Evolutionary conservation across 1,140 invertebrate species (phyloP).

Genomic region (Melipona quadrifasciata): DNA sequence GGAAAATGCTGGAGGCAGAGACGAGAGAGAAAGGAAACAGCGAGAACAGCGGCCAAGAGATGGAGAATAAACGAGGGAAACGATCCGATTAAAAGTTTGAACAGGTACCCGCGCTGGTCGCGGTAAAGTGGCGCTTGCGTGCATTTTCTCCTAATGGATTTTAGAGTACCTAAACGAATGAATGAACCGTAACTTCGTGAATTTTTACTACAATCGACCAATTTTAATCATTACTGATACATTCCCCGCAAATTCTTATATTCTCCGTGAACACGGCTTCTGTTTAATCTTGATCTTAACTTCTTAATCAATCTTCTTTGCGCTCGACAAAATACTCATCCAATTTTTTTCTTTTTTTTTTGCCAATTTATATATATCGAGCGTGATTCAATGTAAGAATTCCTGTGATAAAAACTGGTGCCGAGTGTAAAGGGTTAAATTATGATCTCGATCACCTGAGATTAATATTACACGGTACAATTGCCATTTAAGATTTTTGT

Average conservation of each 20-base stretch:
- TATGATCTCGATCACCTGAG: background rate
- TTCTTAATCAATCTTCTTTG: no score
- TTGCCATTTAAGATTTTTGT: no score
- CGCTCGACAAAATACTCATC: no score
- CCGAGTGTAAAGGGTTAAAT: background rate
- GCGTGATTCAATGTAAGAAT: no score
- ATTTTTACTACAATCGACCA: slow-evolving; percentile 64
- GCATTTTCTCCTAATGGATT: slow-evolving; percentile 67
- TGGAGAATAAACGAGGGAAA: slow-evolving; percentile 48
- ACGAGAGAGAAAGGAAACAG: slow-evolving; percentile 37
- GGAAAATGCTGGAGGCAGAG: background rate
- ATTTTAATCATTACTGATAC: slow-evolving; percentile 31
- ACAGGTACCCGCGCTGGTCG: slow-evolving; percentile 40
- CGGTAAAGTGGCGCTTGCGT: slow-evolving; percentile 54
- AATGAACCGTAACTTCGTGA: slow-evolving; percentile 53
- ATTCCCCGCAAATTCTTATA: background rate
- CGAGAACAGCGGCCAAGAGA: background rate
- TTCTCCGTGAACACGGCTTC: no score
- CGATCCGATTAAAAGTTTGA: slow-evolving; percentile 75
- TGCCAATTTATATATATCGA: no score
- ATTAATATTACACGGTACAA: no score
- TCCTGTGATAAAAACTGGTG: background rate
- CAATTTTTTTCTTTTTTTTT: no score
- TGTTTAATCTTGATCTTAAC: no score
- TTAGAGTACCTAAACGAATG: slow-evolving; percentile 69